Conservation (phyloP, 2,888 invertebrate species). For the Scaeva pyrastri region DNA sequence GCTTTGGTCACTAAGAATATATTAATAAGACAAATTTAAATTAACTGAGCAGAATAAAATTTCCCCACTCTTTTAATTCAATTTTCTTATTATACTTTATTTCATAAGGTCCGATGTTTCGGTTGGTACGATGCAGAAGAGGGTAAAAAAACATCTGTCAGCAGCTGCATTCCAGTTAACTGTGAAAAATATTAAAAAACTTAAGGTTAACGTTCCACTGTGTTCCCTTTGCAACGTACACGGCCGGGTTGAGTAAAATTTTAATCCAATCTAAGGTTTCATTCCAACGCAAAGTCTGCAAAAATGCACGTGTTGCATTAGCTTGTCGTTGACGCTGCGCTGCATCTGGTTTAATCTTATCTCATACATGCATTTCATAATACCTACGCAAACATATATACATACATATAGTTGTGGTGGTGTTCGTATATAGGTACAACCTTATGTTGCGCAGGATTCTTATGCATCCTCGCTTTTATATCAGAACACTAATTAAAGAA, state of each 20-base stretch:
- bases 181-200: background rate
- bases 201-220: background rate
- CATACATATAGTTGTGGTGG: background rate
- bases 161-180: too few relatives aligned
- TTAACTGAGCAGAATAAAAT: too few relatives aligned
- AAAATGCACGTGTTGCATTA: conserved; percentile 69
- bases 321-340: background rate
- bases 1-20: too few relatives aligned
- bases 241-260: conserved; percentile 32
- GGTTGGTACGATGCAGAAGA: too few relatives aligned
- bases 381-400: background rate
- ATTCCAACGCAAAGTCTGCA: conserved; percentile 30
- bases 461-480: conserved; percentile 30
- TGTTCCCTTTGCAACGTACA: background rate
- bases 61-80: too few relatives aligned
- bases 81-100: too few relatives aligned
- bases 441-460: conserved; percentile 11
- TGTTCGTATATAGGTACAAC: conserved; percentile 17
- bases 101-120: too few relatives aligned
- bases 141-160: too few relatives aligned
- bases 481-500: conserved; percentile 69
- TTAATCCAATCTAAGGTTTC: conserved; percentile 61
- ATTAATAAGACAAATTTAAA: too few relatives aligned
- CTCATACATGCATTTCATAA: conserved; percentile 19
- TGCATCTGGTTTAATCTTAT: background rate